phyloP scores from a whole-genome alignment of 2,113 vertebrate genomes.

The Indicator maculatus region DNA sequence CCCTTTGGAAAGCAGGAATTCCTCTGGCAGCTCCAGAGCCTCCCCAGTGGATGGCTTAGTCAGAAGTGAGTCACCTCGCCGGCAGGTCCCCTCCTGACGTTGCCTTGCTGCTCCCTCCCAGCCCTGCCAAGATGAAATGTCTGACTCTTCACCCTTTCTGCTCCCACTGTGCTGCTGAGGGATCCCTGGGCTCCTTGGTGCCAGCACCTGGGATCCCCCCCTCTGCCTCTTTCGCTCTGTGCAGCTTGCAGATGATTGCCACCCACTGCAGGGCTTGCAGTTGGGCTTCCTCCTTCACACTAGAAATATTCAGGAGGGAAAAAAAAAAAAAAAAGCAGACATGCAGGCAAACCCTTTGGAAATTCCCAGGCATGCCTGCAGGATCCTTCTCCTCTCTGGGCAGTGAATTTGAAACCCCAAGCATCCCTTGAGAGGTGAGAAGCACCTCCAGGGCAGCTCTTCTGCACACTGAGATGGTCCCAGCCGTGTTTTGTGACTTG shows the following conservation, averaged over 20 bases:
- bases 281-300: neutral
- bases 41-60: neutral
- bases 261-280: neutral
- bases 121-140: neutral
- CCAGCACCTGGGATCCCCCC: neutral
- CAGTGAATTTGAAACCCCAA: neutral
- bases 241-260: neutral
- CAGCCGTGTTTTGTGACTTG: neutral
- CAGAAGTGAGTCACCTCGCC: conserved; percentile 17
- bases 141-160: neutral
- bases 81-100: neutral
- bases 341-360: neutral
- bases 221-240: neutral
- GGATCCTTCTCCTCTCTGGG: neutral
- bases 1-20: neutral
- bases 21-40: conserved; percentile 26
- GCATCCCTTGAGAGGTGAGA: neutral
- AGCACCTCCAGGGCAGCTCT: neutral
- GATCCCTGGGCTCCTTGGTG: neutral
- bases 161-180: neutral
- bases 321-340: neutral
- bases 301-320: fast-evolving
- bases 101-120: neutral
- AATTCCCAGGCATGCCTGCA: neutral
- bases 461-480: neutral